phyloP scores from a whole-genome alignment of 2,888 invertebrate genomes.

The Macrosiphum euphorbiae region DNA sequence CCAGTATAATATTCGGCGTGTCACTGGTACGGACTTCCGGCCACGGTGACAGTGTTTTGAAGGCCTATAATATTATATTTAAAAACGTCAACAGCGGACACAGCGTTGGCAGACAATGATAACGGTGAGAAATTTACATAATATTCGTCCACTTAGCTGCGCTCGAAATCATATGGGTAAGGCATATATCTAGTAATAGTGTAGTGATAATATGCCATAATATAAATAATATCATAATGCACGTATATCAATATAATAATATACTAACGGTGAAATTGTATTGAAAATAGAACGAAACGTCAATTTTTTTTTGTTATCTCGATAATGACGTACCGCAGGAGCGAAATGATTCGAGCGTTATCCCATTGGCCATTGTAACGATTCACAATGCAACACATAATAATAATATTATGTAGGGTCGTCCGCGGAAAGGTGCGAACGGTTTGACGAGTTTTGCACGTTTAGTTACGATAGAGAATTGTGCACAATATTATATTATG shows the following conservation, averaged over 20 bases:
- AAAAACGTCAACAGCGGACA: not conserved
- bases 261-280: not conserved
- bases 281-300: not conserved
- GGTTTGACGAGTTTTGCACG: not conserved
- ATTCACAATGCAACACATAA: not conserved
- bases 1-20: not conserved
- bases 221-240: not conserved
- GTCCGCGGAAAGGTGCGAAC: not conserved
- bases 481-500: not conserved
- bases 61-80: not conserved
- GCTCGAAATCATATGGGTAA: not conserved
- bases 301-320: not conserved
- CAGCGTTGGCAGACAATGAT: not conserved
- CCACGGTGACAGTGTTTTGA: not conserved
- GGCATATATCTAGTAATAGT: not conserved
- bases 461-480: not conserved
- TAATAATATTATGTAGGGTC: not conserved
- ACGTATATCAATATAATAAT: not conserved
- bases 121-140: conserved; percentile 9
- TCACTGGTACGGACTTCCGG: not conserved
- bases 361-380: not conserved
- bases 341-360: not conserved
- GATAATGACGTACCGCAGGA: not conserved
- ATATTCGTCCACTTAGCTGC: not conserved
- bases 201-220: not conserved